Percentiles rank a stretch among this genome's conserved stretches.
Evolutionary conservation across 1,140 invertebrate genomes (phyloP).

Genomic region (Drosophila sucinea): DNA sequence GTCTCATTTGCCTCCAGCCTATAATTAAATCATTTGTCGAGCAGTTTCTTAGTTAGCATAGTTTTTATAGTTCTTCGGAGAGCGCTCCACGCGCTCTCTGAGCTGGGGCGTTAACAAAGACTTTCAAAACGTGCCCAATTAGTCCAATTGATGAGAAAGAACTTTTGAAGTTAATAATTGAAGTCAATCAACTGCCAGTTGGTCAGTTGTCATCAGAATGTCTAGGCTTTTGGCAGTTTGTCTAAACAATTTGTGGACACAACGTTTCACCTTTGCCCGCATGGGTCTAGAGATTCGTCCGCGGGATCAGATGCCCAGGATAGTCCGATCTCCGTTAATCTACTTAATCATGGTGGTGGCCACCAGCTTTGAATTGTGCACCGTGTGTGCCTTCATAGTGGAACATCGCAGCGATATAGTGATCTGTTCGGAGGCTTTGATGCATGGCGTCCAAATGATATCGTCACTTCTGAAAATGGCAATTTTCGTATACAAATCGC

Average conservation of each 20-base stretch:
- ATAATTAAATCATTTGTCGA: slow-evolving; percentile 64
- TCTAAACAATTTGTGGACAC: slow-evolving; percentile 54
- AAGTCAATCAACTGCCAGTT: neutral
- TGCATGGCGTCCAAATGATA: slow-evolving; percentile 62
- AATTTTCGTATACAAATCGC: slow-evolving; percentile 49
- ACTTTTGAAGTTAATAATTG: neutral
- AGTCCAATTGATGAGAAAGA: slow-evolving; percentile 1
- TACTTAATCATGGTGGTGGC: slow-evolving; percentile 47
- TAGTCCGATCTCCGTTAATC: slow-evolving; percentile 33
- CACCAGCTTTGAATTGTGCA: slow-evolving; percentile 57
- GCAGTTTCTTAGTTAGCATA: slow-evolving; percentile 36
- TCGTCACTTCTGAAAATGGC: slow-evolving; percentile 58
- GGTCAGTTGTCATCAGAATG: slow-evolving; percentile 42
- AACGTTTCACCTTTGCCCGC: slow-evolving; percentile 48
- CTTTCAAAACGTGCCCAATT: slow-evolving; percentile 46
- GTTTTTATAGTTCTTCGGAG: slow-evolving; percentile 20
- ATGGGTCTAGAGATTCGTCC: slow-evolving; percentile 52
- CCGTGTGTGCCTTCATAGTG: slow-evolving; percentile 59
- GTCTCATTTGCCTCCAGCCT: slow-evolving; percentile 25
- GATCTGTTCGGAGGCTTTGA: slow-evolving; percentile 58
- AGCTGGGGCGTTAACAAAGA: slow-evolving; percentile 21
- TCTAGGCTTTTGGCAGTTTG: slow-evolving; percentile 51
- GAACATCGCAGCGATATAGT: slow-evolving; percentile 48
- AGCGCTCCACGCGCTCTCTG: neutral
- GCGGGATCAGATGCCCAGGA: neutral